Conservation (phyloP, 2,888 invertebrate genomes). For the Nemotelus pantherinus region DNA sequence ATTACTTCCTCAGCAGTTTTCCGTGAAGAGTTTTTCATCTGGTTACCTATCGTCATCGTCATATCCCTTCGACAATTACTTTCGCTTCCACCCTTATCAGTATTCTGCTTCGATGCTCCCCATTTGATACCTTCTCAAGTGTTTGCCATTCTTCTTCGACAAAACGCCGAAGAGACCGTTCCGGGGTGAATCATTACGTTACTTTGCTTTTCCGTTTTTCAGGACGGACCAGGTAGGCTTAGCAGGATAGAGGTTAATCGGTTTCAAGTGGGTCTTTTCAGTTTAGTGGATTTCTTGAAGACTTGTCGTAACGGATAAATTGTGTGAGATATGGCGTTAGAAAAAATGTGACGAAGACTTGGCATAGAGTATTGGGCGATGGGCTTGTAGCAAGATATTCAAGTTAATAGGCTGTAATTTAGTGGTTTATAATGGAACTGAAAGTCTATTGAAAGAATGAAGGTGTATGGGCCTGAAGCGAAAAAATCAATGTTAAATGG, state of each 20-base stretch:
- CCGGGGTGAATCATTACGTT: constrained; percentile 29
- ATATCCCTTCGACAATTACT: constrained; percentile 44
- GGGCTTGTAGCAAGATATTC: constrained; percentile 36
- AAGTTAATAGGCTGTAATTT: constrained; percentile 38
- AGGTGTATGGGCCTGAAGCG: too few relatives aligned
- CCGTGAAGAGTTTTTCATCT: constrained; percentile 16
- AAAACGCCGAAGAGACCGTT: constrained; percentile 23
- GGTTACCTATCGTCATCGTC: neutral
- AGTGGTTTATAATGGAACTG: constrained; percentile 6
- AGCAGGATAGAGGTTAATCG: constrained; percentile 46
- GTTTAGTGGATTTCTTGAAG: constrained; percentile 37
- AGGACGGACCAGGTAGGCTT: constrained; percentile 44
- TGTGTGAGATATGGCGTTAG: constrained; percentile 15
- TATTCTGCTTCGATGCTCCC: constrained; percentile 50
- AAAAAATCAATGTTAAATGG: too few relatives aligned
- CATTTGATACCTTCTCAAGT: constrained; percentile 51
- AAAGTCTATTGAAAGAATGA: neutral
- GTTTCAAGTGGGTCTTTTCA: constrained; percentile 44
- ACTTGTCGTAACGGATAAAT: constrained; percentile 35
- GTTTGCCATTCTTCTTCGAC: constrained; percentile 45
- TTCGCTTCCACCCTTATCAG: constrained; percentile 48
- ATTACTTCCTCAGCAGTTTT: constrained; percentile 51
- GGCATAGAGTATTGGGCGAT: constrained; percentile 26
- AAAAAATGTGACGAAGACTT: constrained; percentile 16
- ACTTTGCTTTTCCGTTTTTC: constrained; percentile 17